Evolutionary conservation across 2,888 invertebrate genomes (phyloP).

Genomic region (Heliconius sara): DNA sequence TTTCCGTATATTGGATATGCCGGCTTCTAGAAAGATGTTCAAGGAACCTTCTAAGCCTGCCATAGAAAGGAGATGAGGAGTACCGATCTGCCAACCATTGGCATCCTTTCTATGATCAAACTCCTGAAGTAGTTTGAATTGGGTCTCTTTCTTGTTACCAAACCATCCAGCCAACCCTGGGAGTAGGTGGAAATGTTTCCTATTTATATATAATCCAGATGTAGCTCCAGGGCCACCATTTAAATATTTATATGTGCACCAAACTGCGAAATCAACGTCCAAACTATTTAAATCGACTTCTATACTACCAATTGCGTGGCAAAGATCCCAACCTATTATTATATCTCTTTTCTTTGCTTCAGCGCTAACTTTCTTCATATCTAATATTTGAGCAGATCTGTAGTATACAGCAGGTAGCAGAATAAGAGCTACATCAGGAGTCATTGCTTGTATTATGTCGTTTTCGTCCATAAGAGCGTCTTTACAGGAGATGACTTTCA

Average conservation of each 20-base stretch:
- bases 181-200: slow-evolving; percentile 63
- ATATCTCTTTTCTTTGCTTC: slow-evolving; percentile 66
- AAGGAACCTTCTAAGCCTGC: slow-evolving; percentile 70
- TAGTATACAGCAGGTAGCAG: slow-evolving; percentile 69
- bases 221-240: slow-evolving; percentile 73
- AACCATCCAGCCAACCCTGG: slow-evolving; percentile 74
- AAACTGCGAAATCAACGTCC: slow-evolving; percentile 72
- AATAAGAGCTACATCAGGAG: slow-evolving; percentile 66
- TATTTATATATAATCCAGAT: slow-evolving; percentile 69
- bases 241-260: slow-evolving; percentile 77
- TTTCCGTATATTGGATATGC: slow-evolving; percentile 63
- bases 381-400: slow-evolving; percentile 69
- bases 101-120: slow-evolving; percentile 71
- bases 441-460: slow-evolving; percentile 69
- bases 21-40: slow-evolving; percentile 66
- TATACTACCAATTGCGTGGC: slow-evolving; percentile 69
- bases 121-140: slow-evolving; percentile 65
- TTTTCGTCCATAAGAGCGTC: slow-evolving; percentile 65
- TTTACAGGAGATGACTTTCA: slow-evolving; percentile 65
- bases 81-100: slow-evolving; percentile 71
- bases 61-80: slow-evolving; percentile 68
- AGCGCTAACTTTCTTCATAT: slow-evolving; percentile 65
- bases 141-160: slow-evolving; percentile 67
- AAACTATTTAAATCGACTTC: slow-evolving; percentile 67
- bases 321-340: slow-evolving; percentile 72